Evolutionary conservation across 2,888 invertebrate species (phyloP), one percentile per base, ranked within the genome.

Genomic region (Ceraclea dissimilis): DNA sequence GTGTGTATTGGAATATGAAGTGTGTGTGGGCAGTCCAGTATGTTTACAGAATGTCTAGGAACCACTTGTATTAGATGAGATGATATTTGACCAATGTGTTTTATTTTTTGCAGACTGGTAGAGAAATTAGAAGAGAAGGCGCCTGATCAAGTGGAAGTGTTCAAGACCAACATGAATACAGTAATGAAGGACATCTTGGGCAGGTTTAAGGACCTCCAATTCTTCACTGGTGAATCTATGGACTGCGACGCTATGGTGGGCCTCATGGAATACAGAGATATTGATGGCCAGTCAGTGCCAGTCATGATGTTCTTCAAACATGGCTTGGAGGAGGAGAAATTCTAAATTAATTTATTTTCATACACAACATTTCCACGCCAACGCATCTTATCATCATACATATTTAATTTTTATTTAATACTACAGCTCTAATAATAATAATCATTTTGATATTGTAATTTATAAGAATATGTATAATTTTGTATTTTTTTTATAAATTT

Each of bases 241-340:
- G 93, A 93, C 67, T 86, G 88, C 61, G 95, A 95, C 64, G 95
- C 93, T 64, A 87, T 93, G 85, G 89, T 97, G n/a, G 93, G 87
- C 60, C 81, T 97, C 70, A 82, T 92, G 75, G 95, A 95, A 72
- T 97, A 95, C 75, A 86, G 93, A 70, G 94, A 94, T 60, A 85
- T 91, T 59, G 82, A 91, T 65, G 92, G 90, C 51, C 80, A 83
- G 2, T 86, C 86, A 63, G 80, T 87, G 52, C 96, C 97, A 51
- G 85, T 93, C 65, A 79, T 97, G 71, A 92, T 95, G 89, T 93
- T 94, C 77, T 93, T 93, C 79, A 96, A 95, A 76, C 95, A 96
- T 67, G 97, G 95, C 62, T 83, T 97, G 61, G 84, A 88, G 56
- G 95, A 94, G 73, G 96, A 97, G 77, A 97, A 98, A 77, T 92